These are phyloP conservation scores for Telmatochromis sp. DNA, from an alignment of 2,113 vertebrate genomes.

Conservation along the genomic window DNA sequence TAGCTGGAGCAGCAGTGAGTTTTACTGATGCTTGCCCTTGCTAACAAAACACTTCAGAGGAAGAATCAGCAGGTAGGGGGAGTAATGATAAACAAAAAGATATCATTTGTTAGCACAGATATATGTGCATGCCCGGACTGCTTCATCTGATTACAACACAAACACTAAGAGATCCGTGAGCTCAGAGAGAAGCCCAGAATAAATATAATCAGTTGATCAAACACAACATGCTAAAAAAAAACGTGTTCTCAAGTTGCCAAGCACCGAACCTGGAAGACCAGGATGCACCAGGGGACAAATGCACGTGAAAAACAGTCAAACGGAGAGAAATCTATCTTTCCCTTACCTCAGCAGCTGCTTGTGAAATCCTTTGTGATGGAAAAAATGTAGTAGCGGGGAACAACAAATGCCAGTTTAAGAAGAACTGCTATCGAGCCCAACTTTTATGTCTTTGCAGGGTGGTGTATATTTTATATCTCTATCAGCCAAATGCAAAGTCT, in stretches of 20 bases:
- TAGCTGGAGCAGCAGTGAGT: conserved; percentile 38
- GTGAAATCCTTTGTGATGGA: conserved; percentile 22
- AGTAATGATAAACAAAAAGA: background rate
- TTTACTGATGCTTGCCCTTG: conserved; percentile 29
- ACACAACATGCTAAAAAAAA: background rate
- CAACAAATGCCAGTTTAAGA: background rate
- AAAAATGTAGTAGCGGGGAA: background rate
- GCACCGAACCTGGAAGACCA: background rate
- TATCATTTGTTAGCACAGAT: background rate
- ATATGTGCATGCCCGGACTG: background rate
- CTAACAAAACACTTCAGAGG: conserved; percentile 7
- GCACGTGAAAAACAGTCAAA: background rate
- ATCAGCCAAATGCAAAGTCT: background rate
- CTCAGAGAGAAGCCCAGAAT: background rate
- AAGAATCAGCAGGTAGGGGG: background rate
- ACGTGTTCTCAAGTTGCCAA: background rate
- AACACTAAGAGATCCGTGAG: background rate
- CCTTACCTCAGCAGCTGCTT: conserved; percentile 51
- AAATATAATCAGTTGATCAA: background rate
- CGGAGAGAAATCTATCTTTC: background rate
- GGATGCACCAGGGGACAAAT: background rate
- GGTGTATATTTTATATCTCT: background rate
- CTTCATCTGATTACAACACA: conserved; percentile 6
- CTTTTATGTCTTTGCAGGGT: background rate
- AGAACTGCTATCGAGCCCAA: background rate